Evolutionary conservation across 2,113 vertebrate species (phyloP).

Genomic region (Prionailurus bengalensis): DNA sequence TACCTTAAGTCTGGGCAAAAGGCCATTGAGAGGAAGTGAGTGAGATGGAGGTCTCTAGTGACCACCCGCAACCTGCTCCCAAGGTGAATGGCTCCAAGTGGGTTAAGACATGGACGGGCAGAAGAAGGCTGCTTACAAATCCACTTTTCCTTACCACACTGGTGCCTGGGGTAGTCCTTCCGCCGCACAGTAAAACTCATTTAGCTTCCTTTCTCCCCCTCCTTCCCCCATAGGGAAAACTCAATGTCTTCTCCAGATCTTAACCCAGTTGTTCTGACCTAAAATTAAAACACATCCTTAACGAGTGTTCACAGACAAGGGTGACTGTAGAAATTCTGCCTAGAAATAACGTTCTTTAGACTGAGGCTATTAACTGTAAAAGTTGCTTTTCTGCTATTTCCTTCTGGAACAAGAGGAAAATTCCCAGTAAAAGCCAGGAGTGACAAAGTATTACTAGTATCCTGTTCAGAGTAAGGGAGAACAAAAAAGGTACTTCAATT

Average conservation of each 20-base stretch:
- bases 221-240: neutral
- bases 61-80: neutral
- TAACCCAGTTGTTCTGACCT: conserved; percentile 24
- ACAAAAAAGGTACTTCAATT: conserved; percentile 10
- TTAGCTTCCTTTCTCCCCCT: neutral
- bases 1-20: neutral
- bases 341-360: neutral
- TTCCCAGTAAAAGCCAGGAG: conserved; percentile 13
- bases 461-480: neutral
- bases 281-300: conserved; percentile 28
- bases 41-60: neutral
- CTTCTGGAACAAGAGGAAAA: conserved; percentile 57
- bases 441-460: conserved; percentile 14
- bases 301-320: neutral
- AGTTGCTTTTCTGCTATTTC: conserved; percentile 44
- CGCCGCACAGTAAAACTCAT: neutral
- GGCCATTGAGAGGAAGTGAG: too few relatives aligned
- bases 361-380: neutral
- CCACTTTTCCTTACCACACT: neutral
- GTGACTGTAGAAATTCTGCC: neutral
- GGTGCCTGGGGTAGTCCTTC: neutral
- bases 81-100: neutral
- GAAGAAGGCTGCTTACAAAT: neutral
- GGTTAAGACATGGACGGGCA: neutral
- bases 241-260: neutral